Evolutionary conservation across 2,888 invertebrate species (phyloP), one percentile per base, ranked within the genome.

Genomic region (Caenorhabditis sp.): DNA sequence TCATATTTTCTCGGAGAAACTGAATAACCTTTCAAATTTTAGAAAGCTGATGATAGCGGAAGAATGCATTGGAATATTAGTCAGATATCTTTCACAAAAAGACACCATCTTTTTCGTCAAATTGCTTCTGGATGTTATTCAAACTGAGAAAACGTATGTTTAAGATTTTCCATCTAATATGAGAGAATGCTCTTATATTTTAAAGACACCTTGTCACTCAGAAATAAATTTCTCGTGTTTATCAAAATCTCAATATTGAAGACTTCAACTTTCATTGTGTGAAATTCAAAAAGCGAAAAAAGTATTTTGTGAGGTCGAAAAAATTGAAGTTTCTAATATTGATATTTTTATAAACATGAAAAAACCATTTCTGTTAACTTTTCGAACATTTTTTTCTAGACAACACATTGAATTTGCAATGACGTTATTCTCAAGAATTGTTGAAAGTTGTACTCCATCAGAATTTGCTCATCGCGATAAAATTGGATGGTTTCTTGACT

Each of bases 401-500:
- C 8, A 24, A 23, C 55, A 55, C 17, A 55, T 26, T 17, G 55
- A 26, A 14, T 55, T 55, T 26, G 55, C 55, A 26, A 55, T 55
- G 26, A 55, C 21, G 5, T 17, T 55, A 4, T 17, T 55, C 12
- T 55, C 26, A 6, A 10, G 17, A 26, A 55, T 55, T 26, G 55
- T 55, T 26, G 55, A 55, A 5, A 55, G 23, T 17, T 14, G 55
- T 55, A 26, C 23, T 23, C 55, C 55, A 17, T 26, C 55, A 55
- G 55, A 55, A 26, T 55, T 55, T 26, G 24, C 55, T 10, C 55
- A 55, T 14, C 55, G 55, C 3, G 55, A 55, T 8, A 17, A 58
- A 31, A 10, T 37, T 36, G 59, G 27, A 5, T 59, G 59, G 59
- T 59, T 10, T 23, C n/a, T 59, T 8, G 59, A 59, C 24, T 59